Base-by-base conservation (phyloP, 2,113 vertebrate genomes). In the Rattus rattus region DNA sequence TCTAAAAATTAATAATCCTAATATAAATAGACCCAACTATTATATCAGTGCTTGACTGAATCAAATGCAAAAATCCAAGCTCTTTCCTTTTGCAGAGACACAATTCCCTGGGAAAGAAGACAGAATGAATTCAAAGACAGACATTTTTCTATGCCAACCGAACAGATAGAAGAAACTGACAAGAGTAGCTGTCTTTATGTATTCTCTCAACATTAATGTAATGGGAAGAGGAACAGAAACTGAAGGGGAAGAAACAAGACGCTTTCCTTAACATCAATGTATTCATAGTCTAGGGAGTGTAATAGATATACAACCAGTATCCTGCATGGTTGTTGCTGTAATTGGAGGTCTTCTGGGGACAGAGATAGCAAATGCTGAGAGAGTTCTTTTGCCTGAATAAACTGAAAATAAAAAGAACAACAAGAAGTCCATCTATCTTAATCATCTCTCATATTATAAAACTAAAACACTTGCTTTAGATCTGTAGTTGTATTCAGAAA, bases 361-460 rank as follows among this genome's bases (percentile, higher is more conserved):
- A 20, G 3, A 19, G 28, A 7, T 5, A 24, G 0, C 7, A 9
- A 2, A 26, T 13, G 7, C n/a, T 88, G 13, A 7, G 22, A 72
- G 49, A 69, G 14, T 49, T 26, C 20, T 65, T 88, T 54, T 84
- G 5, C 13, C 24, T 59, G 20, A 84, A 93, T 79, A 47, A 43
- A 43, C 43, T 43, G 43, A 43, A 43, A 43, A 43, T 43, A 43
- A 43, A 43, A 43, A 43, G 43, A 43, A 43, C 43, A 72, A 5
- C 20, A 4, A 39, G 33, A 49, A 69, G 16, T 89, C 54, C n/a
- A 7, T 11, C 72, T 84, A 47, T 69, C 61, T 8, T 92, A 69
- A 88, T 70, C n/a, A 63, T 69, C 19, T 5, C 19, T 69, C 33
- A 86, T 30, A 8, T 54, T 30, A 8, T 54, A 33, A 59, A 52